Evolutionary conservation across 2,797 vertebrate species (phyloP), one percentile per base, ranked within the genome.

Genomic region (Astyanax mexicanus): DNA sequence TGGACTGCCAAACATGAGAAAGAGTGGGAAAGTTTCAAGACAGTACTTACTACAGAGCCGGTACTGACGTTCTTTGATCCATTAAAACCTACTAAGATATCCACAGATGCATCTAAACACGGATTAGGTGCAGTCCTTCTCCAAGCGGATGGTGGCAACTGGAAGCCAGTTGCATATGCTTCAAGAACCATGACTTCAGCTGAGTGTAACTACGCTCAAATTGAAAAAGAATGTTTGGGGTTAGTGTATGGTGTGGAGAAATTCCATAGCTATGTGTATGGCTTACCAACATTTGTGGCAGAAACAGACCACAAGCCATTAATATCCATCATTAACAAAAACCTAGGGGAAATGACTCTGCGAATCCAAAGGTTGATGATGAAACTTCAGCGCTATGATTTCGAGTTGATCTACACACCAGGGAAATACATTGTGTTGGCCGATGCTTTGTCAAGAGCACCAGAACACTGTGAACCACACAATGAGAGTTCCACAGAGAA

Each of bases 21-120:
- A n/a, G 80, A 69, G 51, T 82, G 67, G 72, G 4, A 11, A 17
- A 1, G 3, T 15, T 60, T 82, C 3, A 76, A 79, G 44, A 25
- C 11, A 6, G 52, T 38, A 9, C 45, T 82, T 3, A 77, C 68
- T 2, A 73, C 42, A 25, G 69, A 69, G 37, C 73, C 68, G n/a
- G 77, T 79, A 19, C 11, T 79, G 8, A 61, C 40, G 0, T 79
- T 75, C n/a, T 75, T 67, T 42, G 52, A 79, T 27, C 45, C 65
- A 35, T 25, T 64, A 8, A 77, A 61, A 55, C 44, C 21, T 6
- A 44, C 44, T 1, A 72, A 65, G 9, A 66, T 81, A 11, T 78
- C 75, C n/a, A 65, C 75, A 21, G 75, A 78, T 21, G 11, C 75
- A 13, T 77, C 40, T 13, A 68, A 60, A 38, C 42, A 40, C 3